A percentile compares a stretch with the other conserved stretches of the same genome.
Evolutionary conservation across 2,888 invertebrate species (phyloP).

Genomic region (Unio pictorum): DNA sequence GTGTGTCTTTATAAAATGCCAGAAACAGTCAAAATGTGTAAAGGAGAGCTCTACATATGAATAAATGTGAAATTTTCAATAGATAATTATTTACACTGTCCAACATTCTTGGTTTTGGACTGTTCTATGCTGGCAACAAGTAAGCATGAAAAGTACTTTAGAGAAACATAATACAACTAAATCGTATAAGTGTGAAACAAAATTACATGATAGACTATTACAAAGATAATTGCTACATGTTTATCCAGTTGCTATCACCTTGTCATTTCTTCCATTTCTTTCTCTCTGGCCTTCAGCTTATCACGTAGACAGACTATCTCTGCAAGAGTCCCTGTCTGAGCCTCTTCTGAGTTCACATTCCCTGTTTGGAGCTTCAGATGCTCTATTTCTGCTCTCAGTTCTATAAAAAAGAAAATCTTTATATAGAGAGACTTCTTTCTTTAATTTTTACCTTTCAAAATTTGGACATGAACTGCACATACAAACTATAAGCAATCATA

Average conservation of each 20-base stretch:
- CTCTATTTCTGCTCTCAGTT: constrained; percentile 81
- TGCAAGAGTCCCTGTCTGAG: constrained; percentile 48
- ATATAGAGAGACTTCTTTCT: too few species aligned
- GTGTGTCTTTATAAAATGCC: background rate
- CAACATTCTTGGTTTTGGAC: background rate
- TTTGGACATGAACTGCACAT: too few species aligned
- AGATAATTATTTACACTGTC: background rate
- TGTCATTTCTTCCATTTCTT: constrained; percentile 76
- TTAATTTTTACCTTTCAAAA: background rate
- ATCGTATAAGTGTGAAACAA: too few species aligned
- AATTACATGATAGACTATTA: background rate
- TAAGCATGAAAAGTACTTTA: too few species aligned
- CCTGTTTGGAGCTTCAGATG: constrained; percentile 75
- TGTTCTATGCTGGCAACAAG: background rate
- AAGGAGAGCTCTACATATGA: too few species aligned
- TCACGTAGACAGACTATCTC: constrained; percentile 77
- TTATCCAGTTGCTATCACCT: constrained; percentile 62
- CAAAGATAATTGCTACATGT: background rate
- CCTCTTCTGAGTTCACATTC: constrained; percentile 60
- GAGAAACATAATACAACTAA: too few species aligned
- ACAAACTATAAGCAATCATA: too few species aligned
- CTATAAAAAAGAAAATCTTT: constrained; percentile 66
- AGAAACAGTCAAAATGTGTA: background rate
- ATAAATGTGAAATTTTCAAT: background rate
- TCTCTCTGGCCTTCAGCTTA: constrained; percentile 77